These are phyloP conservation scores for Sylvilagus bachmani DNA, from an alignment of 2,113 vertebrate genomes.

Conservation along the genomic window DNA sequence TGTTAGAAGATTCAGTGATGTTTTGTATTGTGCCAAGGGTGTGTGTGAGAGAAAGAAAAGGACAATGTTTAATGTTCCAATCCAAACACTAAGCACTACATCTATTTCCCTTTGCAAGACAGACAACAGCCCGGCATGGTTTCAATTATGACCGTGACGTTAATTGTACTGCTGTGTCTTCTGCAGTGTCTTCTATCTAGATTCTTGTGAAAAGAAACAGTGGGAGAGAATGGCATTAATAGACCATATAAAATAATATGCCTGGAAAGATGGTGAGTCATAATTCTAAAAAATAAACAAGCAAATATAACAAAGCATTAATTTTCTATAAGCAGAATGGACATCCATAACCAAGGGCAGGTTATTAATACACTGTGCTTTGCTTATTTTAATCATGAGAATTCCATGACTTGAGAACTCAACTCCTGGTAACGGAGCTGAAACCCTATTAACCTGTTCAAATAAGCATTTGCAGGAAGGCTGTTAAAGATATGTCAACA, in stretches of 20 bases:
- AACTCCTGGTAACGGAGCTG: conserved; percentile 87
- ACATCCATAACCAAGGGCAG: conserved; percentile 84
- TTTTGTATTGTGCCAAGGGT: conserved; percentile 76
- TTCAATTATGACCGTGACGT: conserved; percentile 84
- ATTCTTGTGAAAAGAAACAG: conserved; percentile 85
- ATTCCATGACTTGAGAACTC: conserved; percentile 87
- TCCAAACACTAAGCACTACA: conserved; percentile 74
- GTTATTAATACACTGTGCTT: conserved; percentile 86
- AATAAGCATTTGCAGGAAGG: conserved; percentile 92
- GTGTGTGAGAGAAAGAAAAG: conserved; percentile 32
- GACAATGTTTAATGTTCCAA: conserved; percentile 73
- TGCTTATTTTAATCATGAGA: conserved; percentile 89
- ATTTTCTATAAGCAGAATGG: conserved; percentile 85
- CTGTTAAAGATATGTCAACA: conserved; percentile 91
- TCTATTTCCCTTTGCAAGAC: conserved; percentile 84
- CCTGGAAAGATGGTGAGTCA: conserved; percentile 86
- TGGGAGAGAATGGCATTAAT: conserved; percentile 85
- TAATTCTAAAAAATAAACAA: conserved; percentile 87
- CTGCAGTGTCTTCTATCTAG: conserved; percentile 83
- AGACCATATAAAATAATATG: conserved; percentile 80
- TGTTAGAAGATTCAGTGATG: conserved; percentile 46
- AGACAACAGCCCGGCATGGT: conserved; percentile 83
- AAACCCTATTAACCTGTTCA: conserved; percentile 90
- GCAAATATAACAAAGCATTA: conserved; percentile 87
- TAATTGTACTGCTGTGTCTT: conserved; percentile 84